Percentiles rank a stretch among this genome's conserved stretches.
Evolutionary conservation across 2,113 vertebrate genomes (phyloP).

Genomic region (Pithys albifrons): DNA sequence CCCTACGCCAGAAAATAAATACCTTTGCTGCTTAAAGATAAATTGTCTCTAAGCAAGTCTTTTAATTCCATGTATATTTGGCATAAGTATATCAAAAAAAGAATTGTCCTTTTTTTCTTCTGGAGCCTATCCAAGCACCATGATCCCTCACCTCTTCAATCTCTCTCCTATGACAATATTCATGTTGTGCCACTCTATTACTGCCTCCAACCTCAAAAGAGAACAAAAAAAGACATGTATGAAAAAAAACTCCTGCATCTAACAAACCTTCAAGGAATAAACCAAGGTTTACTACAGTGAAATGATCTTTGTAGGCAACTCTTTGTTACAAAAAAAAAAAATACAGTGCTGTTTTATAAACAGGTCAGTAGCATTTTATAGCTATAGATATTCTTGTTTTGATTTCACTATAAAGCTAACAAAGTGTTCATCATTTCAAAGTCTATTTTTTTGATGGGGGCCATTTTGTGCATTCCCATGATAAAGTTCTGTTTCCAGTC

Average conservation of each 20-base stretch:
- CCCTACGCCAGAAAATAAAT: too few relatives aligned
- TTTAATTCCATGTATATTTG: too few relatives aligned
- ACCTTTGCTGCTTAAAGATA: too few relatives aligned
- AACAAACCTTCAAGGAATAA: not conserved
- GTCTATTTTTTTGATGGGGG: not conserved
- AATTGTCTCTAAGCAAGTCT: too few relatives aligned
- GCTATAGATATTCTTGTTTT: not conserved
- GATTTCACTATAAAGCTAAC: not conserved
- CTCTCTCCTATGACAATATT: not conserved
- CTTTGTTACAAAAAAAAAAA: not conserved
- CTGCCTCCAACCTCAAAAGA: not conserved
- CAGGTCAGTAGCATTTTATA: not conserved
- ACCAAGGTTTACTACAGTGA: not conserved
- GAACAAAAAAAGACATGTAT: not conserved
- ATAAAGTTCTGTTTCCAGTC: not conserved
- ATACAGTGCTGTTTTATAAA: not conserved
- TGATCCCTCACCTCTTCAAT: not conserved
- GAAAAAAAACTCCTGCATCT: rapidly evolving
- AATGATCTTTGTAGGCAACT: not conserved
- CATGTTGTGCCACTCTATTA: not conserved
- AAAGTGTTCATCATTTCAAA: not conserved
- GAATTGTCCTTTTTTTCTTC: not conserved
- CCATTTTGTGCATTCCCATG: not conserved
- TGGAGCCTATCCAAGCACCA: not conserved
- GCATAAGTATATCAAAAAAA: not conserved